Conservation (phyloP, 2,113 vertebrate genomes). For the Xyrauchen texanus region DNA sequence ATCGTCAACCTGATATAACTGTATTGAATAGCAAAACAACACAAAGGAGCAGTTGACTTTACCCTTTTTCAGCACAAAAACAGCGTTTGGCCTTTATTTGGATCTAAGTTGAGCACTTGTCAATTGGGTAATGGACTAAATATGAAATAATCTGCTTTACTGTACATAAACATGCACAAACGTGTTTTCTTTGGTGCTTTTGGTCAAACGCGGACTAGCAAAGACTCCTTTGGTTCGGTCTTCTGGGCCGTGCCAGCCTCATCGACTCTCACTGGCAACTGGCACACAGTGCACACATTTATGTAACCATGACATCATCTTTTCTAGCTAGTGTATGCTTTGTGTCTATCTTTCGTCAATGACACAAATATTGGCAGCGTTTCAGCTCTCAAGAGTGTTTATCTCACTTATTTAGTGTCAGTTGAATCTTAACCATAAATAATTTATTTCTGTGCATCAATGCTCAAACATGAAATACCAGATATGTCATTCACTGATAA, state of each 20-base stretch:
- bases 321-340: constrained; percentile 43
- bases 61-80: constrained; percentile 2
- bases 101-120: neutral
- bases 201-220: constrained; percentile 7
- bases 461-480: neutral
- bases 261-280: constrained; percentile 59
- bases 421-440: neutral
- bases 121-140: too few species aligned
- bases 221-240: constrained; percentile 39
- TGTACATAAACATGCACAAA: too few species aligned
- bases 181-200: neutral
- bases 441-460: neutral
- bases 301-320: constrained; percentile 77
- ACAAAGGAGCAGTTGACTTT: neutral
- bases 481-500: neutral
- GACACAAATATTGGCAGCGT: neutral
- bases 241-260: constrained; percentile 49
- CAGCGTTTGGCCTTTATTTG: neutral
- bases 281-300: constrained; percentile 68
- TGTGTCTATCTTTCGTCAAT: constrained; percentile 13
- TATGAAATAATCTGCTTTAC: too few species aligned
- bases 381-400: neutral
- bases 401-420: neutral
- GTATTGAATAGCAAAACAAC: constrained; percentile 27
- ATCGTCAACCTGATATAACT: constrained; percentile 54